Evolutionary conservation across 2,113 vertebrate genomes (phyloP).

Genomic region (Mungos mungo): DNA sequence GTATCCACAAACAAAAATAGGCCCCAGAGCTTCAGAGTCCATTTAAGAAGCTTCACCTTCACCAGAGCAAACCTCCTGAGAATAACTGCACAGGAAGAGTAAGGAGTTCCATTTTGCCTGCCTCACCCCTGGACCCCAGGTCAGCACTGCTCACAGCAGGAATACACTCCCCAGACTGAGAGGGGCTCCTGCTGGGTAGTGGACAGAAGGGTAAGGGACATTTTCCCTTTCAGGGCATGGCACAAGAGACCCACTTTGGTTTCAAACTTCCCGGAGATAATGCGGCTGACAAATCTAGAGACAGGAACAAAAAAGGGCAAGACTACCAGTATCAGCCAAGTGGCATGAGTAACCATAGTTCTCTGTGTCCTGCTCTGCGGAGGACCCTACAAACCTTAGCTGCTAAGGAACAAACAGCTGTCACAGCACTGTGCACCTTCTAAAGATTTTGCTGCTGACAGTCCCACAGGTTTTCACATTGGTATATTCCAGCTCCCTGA

Average conservation of each 20-base stretch:
- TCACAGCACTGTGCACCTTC: fast-evolving
- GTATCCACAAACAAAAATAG: not conserved
- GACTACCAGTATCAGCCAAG: not conserved
- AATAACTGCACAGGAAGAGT: not conserved
- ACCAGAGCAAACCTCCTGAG: not conserved
- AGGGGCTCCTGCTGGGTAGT: not conserved
- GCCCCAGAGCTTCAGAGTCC: not conserved
- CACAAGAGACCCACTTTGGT: not conserved
- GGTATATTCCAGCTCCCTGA: not conserved
- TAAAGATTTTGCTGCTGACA: not conserved
- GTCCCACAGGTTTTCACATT: not conserved
- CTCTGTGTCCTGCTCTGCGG: not conserved
- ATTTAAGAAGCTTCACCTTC: not conserved
- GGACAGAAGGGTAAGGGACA: not conserved
- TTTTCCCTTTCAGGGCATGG: not conserved
- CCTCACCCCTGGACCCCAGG: not conserved
- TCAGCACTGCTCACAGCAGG: not conserved
- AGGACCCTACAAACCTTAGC: no score
- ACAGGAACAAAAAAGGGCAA: not conserved
- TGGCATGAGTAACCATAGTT: not conserved
- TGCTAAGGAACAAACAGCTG: no score
- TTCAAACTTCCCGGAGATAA: not conserved
- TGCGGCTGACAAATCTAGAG: not conserved
- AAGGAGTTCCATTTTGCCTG: not conserved
- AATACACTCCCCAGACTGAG: not conserved